phyloP scores from a whole-genome alignment of 92 coral and sea anemone genomes.

The Chrysogorgia sp. region DNA sequence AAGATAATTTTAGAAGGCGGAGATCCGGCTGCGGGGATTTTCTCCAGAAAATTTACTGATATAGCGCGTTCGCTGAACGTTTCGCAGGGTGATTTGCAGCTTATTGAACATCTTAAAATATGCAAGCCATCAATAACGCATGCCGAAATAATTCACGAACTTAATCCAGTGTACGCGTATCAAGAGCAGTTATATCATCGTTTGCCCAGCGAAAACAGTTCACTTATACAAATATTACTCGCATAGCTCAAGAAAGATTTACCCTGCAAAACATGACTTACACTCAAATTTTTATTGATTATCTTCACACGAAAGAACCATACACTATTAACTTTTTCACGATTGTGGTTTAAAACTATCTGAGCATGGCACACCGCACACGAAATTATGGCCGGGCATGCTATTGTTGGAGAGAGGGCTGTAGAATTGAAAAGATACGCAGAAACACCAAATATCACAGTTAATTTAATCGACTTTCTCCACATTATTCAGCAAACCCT shows the following conservation, averaged over 20 bases:
- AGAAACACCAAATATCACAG: no score
- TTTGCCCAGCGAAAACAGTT: no score
- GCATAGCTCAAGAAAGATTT: constrained; percentile 53
- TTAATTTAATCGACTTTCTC: background rate
- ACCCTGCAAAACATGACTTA: constrained; percentile 57
- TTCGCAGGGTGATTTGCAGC: constrained; percentile 57
- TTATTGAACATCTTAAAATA: constrained; percentile 34
- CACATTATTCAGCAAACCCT: background rate
- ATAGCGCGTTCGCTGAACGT: no score
- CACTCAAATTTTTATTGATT: no score
- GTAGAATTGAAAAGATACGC: background rate
- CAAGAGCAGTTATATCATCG: no score
- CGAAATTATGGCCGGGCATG: constrained; percentile 3
- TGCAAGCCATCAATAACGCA: background rate
- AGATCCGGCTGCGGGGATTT: no score
- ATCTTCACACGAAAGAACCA: constrained; percentile 49
- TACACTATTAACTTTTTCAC: constrained; percentile 46
- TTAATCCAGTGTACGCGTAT: no score
- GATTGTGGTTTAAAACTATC: no score
- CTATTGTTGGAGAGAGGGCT: background rate
- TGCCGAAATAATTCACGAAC: constrained; percentile 24
- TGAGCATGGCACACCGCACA: no score
- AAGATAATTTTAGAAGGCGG: no score
- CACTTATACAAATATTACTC: no score
- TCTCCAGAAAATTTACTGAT: no score